These are phyloP conservation scores for Semnornis frantzii DNA, from an alignment of 2,113 vertebrate species.

Conservation along the genomic window DNA sequence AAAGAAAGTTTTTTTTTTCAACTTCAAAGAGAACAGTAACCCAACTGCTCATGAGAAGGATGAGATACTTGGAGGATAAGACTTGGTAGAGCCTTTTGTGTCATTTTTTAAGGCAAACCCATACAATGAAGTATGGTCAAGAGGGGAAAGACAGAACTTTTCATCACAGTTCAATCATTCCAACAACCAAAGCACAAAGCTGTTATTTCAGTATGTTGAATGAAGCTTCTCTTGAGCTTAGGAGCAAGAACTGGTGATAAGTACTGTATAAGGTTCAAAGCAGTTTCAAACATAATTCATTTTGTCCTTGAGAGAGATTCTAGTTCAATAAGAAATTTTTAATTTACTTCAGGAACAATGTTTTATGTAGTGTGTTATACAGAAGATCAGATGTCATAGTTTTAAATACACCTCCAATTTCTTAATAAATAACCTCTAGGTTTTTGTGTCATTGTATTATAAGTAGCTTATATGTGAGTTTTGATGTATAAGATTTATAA, in stretches of 20 bases:
- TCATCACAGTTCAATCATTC: background rate
- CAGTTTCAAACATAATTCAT: background rate
- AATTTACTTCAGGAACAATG: background rate
- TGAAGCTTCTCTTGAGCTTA: background rate
- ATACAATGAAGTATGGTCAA: background rate
- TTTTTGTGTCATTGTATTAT: background rate
- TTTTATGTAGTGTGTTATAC: background rate
- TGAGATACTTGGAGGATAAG: background rate
- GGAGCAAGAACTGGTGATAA: background rate
- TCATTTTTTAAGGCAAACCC: background rate
- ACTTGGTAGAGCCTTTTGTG: background rate
- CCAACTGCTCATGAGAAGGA: background rate
- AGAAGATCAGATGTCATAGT: background rate
- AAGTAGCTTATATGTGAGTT: background rate
- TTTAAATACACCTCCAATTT: background rate
- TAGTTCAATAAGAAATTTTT: background rate
- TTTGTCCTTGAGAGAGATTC: background rate
- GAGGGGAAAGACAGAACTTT: background rate
- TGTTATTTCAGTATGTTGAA: background rate
- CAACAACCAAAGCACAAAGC: background rate
- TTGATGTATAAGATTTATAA: background rate
- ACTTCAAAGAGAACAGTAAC: background rate
- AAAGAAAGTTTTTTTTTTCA: no score
- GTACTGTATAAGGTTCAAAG: background rate
- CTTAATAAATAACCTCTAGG: background rate